These are phyloP conservation scores for Elegia similella DNA, from an alignment of 2,888 invertebrate species.

Conservation along the genomic window DNA sequence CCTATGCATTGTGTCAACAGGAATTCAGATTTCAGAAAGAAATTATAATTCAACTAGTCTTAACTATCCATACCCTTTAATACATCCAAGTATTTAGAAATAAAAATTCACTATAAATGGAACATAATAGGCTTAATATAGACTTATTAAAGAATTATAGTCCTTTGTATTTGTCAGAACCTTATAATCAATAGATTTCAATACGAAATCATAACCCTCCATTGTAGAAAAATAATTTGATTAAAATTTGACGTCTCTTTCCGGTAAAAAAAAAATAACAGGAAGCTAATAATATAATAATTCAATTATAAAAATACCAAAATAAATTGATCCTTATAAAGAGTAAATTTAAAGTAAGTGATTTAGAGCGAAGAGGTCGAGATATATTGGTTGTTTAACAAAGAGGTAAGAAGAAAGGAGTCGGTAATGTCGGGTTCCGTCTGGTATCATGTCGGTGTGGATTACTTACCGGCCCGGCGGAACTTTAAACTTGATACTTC, in stretches of 20 bases:
- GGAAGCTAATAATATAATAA: conserved; percentile 27
- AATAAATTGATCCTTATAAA: conserved; percentile 2
- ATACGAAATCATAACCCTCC: conserved; percentile 30
- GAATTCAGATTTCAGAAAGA: too few relatives aligned
- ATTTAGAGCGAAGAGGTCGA: conserved; percentile 27
- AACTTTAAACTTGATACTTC: conserved; percentile 69
- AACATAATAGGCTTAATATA: neutral
- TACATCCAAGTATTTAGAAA: neutral
- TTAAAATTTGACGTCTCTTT: conserved; percentile 33
- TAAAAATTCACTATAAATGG: neutral
- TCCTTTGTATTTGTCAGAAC: conserved; percentile 16
- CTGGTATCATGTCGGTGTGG: conserved; percentile 64
- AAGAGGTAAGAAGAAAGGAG: conserved; percentile 40
- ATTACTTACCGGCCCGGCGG: conserved; percentile 51
- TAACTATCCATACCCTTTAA: too few relatives aligned
- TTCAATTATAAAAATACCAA: conserved; percentile 25
- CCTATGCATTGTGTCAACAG: too few relatives aligned
- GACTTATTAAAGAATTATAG: conserved; percentile 21
- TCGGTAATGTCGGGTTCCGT: conserved; percentile 53
- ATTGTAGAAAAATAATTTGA: conserved; percentile 32
- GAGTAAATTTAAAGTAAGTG: neutral
- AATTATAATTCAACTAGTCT: too few relatives aligned
- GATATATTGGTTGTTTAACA: conserved; percentile 31
- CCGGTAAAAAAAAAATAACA: conserved; percentile 25
- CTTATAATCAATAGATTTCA: conserved; percentile 20